Base-by-base conservation (phyloP, 2,113 vertebrate genomes). In the Zosterops hypoxanthus region DNA sequence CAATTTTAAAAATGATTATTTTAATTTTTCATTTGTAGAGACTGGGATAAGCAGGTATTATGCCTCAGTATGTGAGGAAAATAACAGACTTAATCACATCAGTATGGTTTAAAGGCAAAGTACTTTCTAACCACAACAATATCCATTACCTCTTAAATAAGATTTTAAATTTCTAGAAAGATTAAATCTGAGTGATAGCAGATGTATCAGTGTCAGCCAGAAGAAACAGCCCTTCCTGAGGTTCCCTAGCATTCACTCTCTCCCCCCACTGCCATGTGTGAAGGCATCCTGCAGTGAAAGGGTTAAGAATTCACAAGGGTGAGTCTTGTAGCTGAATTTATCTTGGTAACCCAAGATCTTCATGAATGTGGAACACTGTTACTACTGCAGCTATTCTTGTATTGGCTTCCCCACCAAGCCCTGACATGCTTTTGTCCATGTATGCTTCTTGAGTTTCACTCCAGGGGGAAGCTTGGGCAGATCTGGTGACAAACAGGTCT, bases 401-500 rank as follows among this genome's bases (percentile, higher is more conserved):
- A 63, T 26, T 97, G 91, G 75, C 92, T 95, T 97, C 96, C 92
- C 68, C 57, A 95, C 96, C 97, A 97, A 94, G 97, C 95, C 94
- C 96, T 95, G 95, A 97, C 97, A 97, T 95, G 97, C 93, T 97
- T 96, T 96, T 31, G 6, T 92, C 89, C 88, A 42, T 90, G 66
- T 63, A 5, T n/a, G n/a, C 88, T 72, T 87, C 96, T 97, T 95
- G 64, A 66, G 64, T 97, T 98, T 97, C 85, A 86, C 90, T 92
- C 76, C 66, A 75, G 91, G 88, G 90, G 91, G 80, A 96, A 97
- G 95, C 95, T 82, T 93, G 92, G 78, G 46, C 81, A 86, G 95
- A 95, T 97, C 94, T 91, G 75, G 83, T 97, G 95, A 97, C 97
- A 97, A 97, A 97, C 88, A 97, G 93, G 85, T 88, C 88, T 94